Conservation (phyloP, 2,888 invertebrate species). For the Ferrisia virgata region DNA sequence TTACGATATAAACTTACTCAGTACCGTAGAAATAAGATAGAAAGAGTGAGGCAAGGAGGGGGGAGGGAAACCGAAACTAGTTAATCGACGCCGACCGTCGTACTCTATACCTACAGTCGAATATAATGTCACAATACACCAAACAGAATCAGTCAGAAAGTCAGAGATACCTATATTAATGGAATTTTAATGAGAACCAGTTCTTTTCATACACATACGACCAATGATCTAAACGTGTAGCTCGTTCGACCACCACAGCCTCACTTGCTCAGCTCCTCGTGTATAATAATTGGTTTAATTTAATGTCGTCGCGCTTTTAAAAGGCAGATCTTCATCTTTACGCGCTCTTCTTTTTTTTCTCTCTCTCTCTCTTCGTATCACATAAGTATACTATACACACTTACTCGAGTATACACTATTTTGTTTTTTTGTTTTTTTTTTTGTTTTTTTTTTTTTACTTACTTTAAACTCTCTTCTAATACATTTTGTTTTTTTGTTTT, state of each 20-base stretch:
- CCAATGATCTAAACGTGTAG: background rate
- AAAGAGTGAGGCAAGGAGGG: background rate
- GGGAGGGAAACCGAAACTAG: background rate
- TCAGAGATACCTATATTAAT: conserved; percentile 22
- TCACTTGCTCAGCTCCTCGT: background rate
- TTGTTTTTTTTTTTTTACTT: background rate
- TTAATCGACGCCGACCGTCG: background rate
- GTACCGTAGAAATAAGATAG: background rate
- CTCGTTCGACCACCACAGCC: background rate
- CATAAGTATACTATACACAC: no score
- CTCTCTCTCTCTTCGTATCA: background rate
- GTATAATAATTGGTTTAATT: conserved; percentile 28
- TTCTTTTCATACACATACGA: background rate
- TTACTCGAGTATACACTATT: no score
- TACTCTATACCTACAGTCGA: background rate
- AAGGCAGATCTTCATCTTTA: conserved; percentile 30
- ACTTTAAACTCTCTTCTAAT: background rate
- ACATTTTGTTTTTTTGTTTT: no score
- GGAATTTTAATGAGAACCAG: conserved; percentile 35
- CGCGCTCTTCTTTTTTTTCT: background rate
- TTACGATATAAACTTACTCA: conserved; percentile 21
- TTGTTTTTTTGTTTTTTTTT: no score
- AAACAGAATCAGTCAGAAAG: background rate
- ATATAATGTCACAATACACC: conserved; percentile 25
- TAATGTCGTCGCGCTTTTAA: conserved; percentile 23